Evolutionary conservation across 2,113 vertebrate species (phyloP).

Genomic region (Ahaetulla prasina): DNA sequence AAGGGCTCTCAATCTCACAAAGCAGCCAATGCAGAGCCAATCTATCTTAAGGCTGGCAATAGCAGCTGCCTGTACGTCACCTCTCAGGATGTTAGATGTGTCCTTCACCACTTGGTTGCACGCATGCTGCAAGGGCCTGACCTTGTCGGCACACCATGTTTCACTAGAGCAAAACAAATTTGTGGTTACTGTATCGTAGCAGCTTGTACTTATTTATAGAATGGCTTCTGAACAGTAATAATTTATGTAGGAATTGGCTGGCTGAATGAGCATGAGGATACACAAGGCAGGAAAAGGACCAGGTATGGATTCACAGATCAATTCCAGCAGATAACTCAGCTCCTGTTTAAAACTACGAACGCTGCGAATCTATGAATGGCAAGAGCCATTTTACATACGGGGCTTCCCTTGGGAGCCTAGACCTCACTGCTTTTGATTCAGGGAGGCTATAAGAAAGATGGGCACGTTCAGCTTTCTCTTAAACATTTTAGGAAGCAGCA

Average conservation of each 20-base stretch:
- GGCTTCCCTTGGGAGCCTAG: neutral
- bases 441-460: neutral
- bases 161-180: conserved; percentile 59
- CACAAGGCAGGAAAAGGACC: conserved; percentile 42
- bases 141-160: conserved; percentile 65
- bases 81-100: conserved; percentile 20
- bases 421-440: neutral
- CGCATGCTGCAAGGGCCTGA: conserved; percentile 48
- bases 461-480: neutral
- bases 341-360: conserved; percentile 26
- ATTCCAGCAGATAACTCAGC: conserved; percentile 21
- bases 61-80: conserved; percentile 15
- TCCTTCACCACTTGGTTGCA: conserved; percentile 48
- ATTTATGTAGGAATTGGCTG: conserved; percentile 49
- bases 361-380: neutral
- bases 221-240: conserved; percentile 49
- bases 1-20: conserved; percentile 5
- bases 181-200: conserved; percentile 41
- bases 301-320: conserved; percentile 33
- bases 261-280: conserved; percentile 37
- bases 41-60: conserved; percentile 24
- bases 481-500: conserved; percentile 1
- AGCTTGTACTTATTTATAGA: conserved; percentile 53
- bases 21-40: neutral
- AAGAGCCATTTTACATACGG: too few species aligned